These are phyloP conservation scores for Karalla daura DNA, from an alignment of 2,797 vertebrate species.

Conservation along the genomic window DNA sequence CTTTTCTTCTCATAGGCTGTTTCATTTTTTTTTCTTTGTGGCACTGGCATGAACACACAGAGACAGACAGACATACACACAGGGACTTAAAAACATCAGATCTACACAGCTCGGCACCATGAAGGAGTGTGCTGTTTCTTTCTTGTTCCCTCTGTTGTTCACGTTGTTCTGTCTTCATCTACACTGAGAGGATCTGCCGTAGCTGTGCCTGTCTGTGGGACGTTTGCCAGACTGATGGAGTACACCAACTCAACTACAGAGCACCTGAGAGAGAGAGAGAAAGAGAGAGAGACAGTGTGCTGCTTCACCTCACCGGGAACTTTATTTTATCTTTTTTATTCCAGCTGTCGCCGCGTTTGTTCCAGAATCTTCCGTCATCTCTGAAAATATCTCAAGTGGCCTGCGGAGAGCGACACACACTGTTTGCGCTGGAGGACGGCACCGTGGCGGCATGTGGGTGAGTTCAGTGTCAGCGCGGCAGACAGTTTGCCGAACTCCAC, in stretches of 20 bases:
- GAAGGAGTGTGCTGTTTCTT: conserved; percentile 83
- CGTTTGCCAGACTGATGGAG: conserved; percentile 76
- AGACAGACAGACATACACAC: conserved; percentile 82
- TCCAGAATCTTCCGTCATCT: conserved; percentile 78
- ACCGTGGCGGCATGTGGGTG: conserved; percentile 86
- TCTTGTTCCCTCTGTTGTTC: conserved; percentile 75
- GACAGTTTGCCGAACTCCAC: conserved; percentile 54
- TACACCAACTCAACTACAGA: conserved; percentile 66
- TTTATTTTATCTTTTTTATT: conserved; percentile 76
- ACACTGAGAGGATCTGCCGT: conserved; percentile 71
- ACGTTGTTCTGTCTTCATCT: conserved; percentile 74
- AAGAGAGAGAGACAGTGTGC: conserved; percentile 54
- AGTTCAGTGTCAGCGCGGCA: conserved; percentile 78
- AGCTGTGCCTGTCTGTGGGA: conserved; percentile 62
- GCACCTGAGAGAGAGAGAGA: conserved; percentile 69
- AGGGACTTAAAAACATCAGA: conserved; percentile 79
- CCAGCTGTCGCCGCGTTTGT: conserved; percentile 78
- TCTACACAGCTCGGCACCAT: conserved; percentile 81
- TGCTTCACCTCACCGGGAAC: conserved; percentile 75
- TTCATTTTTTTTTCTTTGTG: conserved; percentile 82
- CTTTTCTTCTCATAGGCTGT: conserved; percentile 85
- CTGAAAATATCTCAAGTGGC: conserved; percentile 84
- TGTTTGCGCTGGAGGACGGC: conserved; percentile 80
- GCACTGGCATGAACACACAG: conserved; percentile 85
- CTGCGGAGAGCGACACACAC: conserved; percentile 80